Evolutionary conservation across 2,113 vertebrate genomes (phyloP).

Genomic region (Carassius carassius): DNA sequence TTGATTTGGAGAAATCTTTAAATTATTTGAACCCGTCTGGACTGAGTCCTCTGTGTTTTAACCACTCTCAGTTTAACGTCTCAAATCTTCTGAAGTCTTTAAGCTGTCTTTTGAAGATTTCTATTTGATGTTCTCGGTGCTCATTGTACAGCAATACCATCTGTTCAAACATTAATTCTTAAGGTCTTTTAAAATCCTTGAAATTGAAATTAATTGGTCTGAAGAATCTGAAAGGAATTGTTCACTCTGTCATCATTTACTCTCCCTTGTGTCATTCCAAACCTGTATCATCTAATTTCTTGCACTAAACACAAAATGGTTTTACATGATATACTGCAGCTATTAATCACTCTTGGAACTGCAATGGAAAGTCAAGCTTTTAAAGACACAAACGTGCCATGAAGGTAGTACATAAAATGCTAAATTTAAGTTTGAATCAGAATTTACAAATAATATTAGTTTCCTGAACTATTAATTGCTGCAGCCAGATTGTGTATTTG

Average conservation of each 20-base stretch:
- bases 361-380: neutral
- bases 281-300: neutral
- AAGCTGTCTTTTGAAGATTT: neutral
- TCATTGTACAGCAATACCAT: neutral
- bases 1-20: conserved; percentile 6
- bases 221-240: neutral
- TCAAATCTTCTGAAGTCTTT: neutral
- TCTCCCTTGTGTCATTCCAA: neutral
- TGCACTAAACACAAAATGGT: neutral
- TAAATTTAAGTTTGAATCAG: neutral
- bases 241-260: neutral
- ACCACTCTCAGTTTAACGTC: neutral
- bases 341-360: neutral
- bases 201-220: neutral
- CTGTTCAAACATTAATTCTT: neutral
- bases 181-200: neutral
- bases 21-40: neutral
- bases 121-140: neutral
- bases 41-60: neutral
- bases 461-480: neutral
- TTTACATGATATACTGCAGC: neutral
- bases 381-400: neutral
- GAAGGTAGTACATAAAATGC: neutral
- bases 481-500: neutral
- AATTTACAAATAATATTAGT: neutral